phyloP scores from a whole-genome alignment of 1,140 invertebrate species.

The Physella acuta region DNA sequence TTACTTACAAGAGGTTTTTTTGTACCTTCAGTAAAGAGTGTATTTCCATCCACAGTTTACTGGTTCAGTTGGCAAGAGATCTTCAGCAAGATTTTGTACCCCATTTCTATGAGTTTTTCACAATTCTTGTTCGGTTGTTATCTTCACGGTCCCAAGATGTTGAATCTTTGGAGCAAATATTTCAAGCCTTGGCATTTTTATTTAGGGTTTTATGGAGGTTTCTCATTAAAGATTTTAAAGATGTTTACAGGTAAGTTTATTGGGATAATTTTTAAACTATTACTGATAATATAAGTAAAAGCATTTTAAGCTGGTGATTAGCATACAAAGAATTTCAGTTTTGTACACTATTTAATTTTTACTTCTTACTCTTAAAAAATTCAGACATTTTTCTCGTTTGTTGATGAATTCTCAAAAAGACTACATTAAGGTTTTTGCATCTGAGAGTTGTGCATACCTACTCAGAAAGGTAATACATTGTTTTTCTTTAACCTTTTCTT shows the following conservation, averaged over 20 bases:
- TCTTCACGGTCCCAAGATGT: constrained; percentile 71
- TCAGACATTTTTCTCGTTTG: constrained; percentile 72
- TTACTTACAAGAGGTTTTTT: no score
- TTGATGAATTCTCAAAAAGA: constrained; percentile 71
- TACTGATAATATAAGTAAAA: no score
- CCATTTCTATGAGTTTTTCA: constrained; percentile 73
- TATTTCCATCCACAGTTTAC: constrained; percentile 65
- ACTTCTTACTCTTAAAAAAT: background rate
- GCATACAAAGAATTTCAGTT: background rate
- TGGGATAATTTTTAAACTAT: no score
- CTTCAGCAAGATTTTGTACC: constrained; percentile 83
- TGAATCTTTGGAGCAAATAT: constrained; percentile 80
- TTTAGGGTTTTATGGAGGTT: constrained; percentile 84
- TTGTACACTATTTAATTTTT: constrained; percentile 1
- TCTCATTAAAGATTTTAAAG: constrained; percentile 66
- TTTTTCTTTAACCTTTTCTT: background rate
- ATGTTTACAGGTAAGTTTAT: constrained; percentile 14
- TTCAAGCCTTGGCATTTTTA: constrained; percentile 81
- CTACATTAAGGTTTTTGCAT: constrained; percentile 89
- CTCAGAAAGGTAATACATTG: constrained; percentile 74
- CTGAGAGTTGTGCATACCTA: constrained; percentile 90
- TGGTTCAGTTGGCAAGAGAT: constrained; percentile 82
- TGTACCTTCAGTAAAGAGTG: background rate
- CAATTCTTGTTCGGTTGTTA: constrained; percentile 71
- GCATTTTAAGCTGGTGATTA: no score